phyloP scores from a whole-genome alignment of 2,888 invertebrate genomes.

The Malthinus seriepunctatus region DNA sequence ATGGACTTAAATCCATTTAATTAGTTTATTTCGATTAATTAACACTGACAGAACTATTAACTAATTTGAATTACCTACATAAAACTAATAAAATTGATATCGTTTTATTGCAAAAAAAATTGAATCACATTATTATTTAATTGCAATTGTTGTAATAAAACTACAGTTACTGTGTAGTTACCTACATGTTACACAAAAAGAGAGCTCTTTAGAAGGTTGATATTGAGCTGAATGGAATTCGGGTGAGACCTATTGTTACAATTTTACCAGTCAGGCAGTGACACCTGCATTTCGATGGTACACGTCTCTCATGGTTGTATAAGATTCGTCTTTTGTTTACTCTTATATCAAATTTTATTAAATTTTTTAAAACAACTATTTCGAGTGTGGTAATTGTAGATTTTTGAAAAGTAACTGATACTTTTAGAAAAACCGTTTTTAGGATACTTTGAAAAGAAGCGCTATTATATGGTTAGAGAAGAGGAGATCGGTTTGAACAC shows the following conservation, averaged over 20 bases:
- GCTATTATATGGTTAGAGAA: background rate
- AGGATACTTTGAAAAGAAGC: background rate
- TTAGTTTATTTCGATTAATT: slow-evolving; percentile 4
- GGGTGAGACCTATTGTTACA: slow-evolving; percentile 2
- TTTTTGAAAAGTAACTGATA: background rate
- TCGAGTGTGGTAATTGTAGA: background rate
- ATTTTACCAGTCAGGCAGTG: background rate
- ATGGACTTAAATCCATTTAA: background rate
- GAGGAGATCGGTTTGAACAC: background rate
- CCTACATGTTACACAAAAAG: too few relatives aligned
- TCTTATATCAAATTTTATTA: too few relatives aligned
- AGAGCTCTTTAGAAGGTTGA: background rate
- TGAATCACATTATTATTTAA: too few relatives aligned
- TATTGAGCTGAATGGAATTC: background rate
- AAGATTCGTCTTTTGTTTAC: too few relatives aligned
- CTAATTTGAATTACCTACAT: background rate
- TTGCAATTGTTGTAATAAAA: background rate
- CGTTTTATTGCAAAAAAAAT: too few relatives aligned
- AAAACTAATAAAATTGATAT: too few relatives aligned
- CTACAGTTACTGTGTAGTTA: too few relatives aligned
- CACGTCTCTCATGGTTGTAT: too few relatives aligned
- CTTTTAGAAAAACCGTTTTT: background rate
- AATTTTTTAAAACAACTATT: background rate
- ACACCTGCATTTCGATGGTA: slow-evolving; percentile 1
- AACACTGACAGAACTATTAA: slow-evolving; percentile 1